Conservation (phyloP, 1,140 invertebrate species). For the Chironomus tepperi region DNA sequence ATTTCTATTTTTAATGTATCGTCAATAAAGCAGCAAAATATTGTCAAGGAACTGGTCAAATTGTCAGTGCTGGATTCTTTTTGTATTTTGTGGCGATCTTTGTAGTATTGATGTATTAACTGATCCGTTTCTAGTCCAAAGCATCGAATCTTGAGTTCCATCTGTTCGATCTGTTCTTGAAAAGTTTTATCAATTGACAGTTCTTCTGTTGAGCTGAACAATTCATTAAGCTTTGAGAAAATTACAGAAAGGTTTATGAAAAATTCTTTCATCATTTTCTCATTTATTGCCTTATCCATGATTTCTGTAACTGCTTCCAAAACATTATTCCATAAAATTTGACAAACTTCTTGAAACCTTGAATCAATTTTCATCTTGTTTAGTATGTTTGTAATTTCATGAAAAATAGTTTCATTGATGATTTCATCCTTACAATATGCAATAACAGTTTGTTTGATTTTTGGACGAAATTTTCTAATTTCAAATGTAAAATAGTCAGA, state of each 20-base stretch:
- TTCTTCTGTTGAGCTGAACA: conserved; percentile 68
- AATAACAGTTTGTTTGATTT: conserved; percentile 50
- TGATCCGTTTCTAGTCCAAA: conserved; percentile 79
- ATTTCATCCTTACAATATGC: too few species aligned
- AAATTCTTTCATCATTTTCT: conserved; percentile 72
- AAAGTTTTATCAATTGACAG: conserved; percentile 31
- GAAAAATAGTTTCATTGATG: conserved; percentile 68
- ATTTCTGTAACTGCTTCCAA: conserved; percentile 61
- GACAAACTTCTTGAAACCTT: conserved; percentile 67
- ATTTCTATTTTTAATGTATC: conserved; percentile 40
- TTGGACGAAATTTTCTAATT: conserved; percentile 65
- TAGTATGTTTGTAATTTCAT: conserved; percentile 69
- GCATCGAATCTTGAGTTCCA: conserved; percentile 61
- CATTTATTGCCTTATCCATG: conserved; percentile 63
- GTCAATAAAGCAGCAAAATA: conserved; percentile 57
- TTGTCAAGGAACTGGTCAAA: conserved; percentile 56
- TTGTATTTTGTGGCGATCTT: conserved; percentile 63
- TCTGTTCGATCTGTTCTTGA: conserved; percentile 49
- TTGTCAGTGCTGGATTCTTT: conserved; percentile 45
- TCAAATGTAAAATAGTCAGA: too few species aligned
- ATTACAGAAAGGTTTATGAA: conserved; percentile 83
- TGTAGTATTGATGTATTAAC: conserved; percentile 75
- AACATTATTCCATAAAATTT: conserved; percentile 69
- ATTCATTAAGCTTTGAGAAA: conserved; percentile 71
- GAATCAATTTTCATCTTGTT: conserved; percentile 60